Base-by-base conservation (phyloP, 1,140 invertebrate species). In the Bombyx mori region DNA sequence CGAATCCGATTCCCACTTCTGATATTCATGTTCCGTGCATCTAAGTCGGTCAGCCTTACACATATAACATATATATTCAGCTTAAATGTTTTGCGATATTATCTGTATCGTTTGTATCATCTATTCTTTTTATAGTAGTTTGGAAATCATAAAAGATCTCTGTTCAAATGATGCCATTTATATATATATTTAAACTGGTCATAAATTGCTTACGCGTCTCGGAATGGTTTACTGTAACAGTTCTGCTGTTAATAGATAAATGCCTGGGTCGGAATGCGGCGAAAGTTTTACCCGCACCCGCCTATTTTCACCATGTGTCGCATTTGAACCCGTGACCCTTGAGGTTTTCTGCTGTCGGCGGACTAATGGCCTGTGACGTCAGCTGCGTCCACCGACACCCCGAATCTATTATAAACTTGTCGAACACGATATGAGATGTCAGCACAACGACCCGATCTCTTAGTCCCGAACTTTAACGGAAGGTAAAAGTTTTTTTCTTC, bases 261-360 rank as follows among this genome's bases (percentile, higher is more conserved):
- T 76, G 71, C 73, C 69, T 63, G 73, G 68, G 51, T 18, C 55
- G 61, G 55, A 60, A 68, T 70, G 71, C 51, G 69, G 71, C 46
- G 59, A 73, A 76, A 76, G 65, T 76, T 73, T 69, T 35, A 55
- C 56, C 65, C 62, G 57, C 64, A 53, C 58, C 63, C 62, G 66
- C 72, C 72, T 72, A 70, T 72, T 72, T 66, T 58, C 71, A 68
- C 67, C 71, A 73, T 73, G 60, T 73, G 69, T 66, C 62, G 66
- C 60, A 44, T 69, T 54, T 63, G 63, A 68, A 68, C 70, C 72
- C 61, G 62, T 66, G 71, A 68, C 71, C 71, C 71, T 73, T 75
- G 71, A 73, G 73, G 73, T 73, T 73, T 72, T 71, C 71, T 57
- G 63, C 62, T 73, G 69, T 75, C 69, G 26, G 64, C 57, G 61